These are phyloP conservation scores for Drosophila sordidapex DNA, from an alignment of 2,888 invertebrate genomes.

Conservation along the genomic window DNA sequence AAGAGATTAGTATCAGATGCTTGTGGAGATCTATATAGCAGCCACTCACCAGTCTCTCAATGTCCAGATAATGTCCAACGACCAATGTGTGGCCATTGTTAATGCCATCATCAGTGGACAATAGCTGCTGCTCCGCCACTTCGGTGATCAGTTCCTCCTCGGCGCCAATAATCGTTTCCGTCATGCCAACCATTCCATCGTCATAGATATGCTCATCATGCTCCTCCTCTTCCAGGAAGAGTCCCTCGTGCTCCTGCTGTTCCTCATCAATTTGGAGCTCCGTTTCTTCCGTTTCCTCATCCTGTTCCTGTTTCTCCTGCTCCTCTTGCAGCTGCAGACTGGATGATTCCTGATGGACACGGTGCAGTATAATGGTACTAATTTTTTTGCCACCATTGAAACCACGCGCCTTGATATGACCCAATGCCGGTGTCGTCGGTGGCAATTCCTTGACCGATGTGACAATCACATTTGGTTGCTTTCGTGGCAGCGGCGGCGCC, in stretches of 20 bases:
- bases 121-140: slow-evolving; percentile 27
- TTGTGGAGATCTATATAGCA: neutral
- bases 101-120: slow-evolving; percentile 34
- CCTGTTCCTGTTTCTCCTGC: slow-evolving; percentile 21
- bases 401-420: slow-evolving; percentile 48
- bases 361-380: slow-evolving; percentile 66
- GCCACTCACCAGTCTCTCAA: slow-evolving; percentile 23
- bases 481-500: slow-evolving; percentile 5
- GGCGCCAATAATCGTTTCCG: slow-evolving; percentile 75
- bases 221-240: slow-evolving; percentile 17
- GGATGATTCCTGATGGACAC: slow-evolving; percentile 60
- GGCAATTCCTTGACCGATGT: slow-evolving; percentile 35
- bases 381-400: slow-evolving; percentile 70
- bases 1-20: neutral
- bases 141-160: slow-evolving; percentile 54
- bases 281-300: slow-evolving; percentile 13
- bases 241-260: neutral
- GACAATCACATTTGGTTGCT: slow-evolving; percentile 26
- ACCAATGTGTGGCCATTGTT: slow-evolving; percentile 45
- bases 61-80: slow-evolving; percentile 4
- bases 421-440: slow-evolving; percentile 30
- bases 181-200: slow-evolving; percentile 50
- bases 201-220: slow-evolving; percentile 39
- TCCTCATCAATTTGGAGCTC: slow-evolving; percentile 10
- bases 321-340: slow-evolving; percentile 31